A percentile compares a stretch with the other conserved stretches of the same genome.
Evolutionary conservation across 30 jellyfish, hydroid and myxozoan species (phyloP).

Genomic region (Aurelia aurita): DNA sequence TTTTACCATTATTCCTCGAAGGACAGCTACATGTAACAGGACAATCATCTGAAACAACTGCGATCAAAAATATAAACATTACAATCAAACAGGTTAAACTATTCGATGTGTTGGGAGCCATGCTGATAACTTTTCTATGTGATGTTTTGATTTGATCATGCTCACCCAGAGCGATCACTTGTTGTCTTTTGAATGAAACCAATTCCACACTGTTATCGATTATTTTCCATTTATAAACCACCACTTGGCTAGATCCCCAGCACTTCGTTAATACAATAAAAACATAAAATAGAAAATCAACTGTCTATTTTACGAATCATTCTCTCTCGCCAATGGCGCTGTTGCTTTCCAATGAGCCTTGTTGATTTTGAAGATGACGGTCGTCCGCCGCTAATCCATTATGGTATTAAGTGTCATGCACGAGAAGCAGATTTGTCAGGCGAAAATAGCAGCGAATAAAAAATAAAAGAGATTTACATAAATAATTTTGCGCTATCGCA

Average conservation of each 20-base stretch:
- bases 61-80: conserved; percentile 26
- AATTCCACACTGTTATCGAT: conserved; percentile 16
- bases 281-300: too few relatives aligned
- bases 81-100: conserved; percentile 40
- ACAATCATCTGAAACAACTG: conserved; percentile 60
- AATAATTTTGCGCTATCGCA: too few relatives aligned
- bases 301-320: too few relatives aligned
- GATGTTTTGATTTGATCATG: conserved; percentile 46
- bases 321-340: too few relatives aligned
- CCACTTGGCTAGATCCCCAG: background rate
- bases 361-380: background rate
- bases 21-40: conserved; percentile 58
- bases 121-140: conserved; percentile 43
- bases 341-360: too few relatives aligned
- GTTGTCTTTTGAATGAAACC: conserved; percentile 11
- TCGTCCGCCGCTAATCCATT: conserved; percentile 4
- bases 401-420: background rate
- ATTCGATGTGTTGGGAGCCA: conserved; percentile 46
- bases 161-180: conserved; percentile 60
- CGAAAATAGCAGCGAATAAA: too few relatives aligned
- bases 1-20: conserved; percentile 5
- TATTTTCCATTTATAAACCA: conserved; percentile 2
- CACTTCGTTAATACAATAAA: conserved; percentile 1
- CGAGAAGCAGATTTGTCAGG: too few relatives aligned
- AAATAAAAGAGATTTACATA: too few relatives aligned